Percentiles rank a stretch among this genome's conserved stretches.
Evolutionary conservation across 2,797 vertebrate species (phyloP).

Genomic region (Natrix natrix): DNA sequence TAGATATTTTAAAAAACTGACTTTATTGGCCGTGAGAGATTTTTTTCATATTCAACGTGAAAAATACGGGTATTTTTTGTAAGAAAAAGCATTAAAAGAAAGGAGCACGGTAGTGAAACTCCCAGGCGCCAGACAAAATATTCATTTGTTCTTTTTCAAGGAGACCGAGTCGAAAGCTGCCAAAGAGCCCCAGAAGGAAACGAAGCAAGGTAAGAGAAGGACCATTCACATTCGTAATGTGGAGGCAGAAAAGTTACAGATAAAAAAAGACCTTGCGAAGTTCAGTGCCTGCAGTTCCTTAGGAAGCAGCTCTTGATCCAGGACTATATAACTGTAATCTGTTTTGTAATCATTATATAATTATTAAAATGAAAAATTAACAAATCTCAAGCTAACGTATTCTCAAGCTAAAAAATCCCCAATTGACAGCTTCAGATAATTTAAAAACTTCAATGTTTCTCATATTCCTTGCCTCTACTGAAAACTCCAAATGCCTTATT

Average conservation of each 20-base stretch:
- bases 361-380: background rate
- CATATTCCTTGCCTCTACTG: background rate
- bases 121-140: conserved; percentile 63
- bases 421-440: rapidly evolving
- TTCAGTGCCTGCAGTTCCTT: background rate
- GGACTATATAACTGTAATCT: background rate
- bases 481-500: background rate
- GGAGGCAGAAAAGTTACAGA: conserved; percentile 18
- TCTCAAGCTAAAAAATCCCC: background rate
- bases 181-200: conserved; percentile 71
- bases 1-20: conserved; percentile 19
- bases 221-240: conserved; percentile 13
- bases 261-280: conserved; percentile 13
- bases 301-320: background rate
- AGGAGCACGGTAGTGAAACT: conserved; percentile 66
- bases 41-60: conserved; percentile 61
- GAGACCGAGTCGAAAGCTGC: conserved; percentile 70
- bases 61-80: conserved; percentile 67
- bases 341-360: background rate
- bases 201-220: conserved; percentile 69
- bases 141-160: conserved; percentile 62
- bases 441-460: rapidly evolving
- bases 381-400: background rate
- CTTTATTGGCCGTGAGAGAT: conserved; percentile 63
- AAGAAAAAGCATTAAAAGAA: conserved; percentile 53